These are phyloP conservation scores for Sylvia atricapilla DNA, from an alignment of 2,113 vertebrate genomes.

Conservation along the genomic window DNA sequence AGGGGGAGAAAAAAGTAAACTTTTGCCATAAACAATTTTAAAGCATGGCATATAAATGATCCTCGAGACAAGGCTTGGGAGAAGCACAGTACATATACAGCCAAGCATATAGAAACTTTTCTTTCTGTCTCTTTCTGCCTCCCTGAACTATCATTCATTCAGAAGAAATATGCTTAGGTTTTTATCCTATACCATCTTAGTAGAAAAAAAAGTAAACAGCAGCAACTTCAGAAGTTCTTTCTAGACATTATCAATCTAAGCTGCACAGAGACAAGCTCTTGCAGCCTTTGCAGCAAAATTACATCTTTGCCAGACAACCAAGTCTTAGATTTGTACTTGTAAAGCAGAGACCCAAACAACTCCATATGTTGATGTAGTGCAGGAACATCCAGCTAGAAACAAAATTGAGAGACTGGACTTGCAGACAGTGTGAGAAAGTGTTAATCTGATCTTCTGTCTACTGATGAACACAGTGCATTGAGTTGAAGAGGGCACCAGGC, in stretches of 20 bases:
- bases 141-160: neutral
- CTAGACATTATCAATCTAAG: conserved; percentile 18
- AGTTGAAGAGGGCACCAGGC: conserved; percentile 51
- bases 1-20: neutral
- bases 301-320: conserved; percentile 26
- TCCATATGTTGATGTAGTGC: neutral
- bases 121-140: neutral
- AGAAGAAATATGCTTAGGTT: conserved; percentile 23
- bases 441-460: conserved; percentile 30
- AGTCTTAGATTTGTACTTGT: conserved; percentile 3
- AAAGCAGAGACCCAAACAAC: conserved; percentile 30
- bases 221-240: conserved; percentile 23
- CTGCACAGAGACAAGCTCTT: conserved; percentile 24
- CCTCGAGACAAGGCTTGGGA: neutral
- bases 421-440: conserved; percentile 9
- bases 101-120: neutral
- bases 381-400: conserved; percentile 23
- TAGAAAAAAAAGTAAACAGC: conserved; percentile 42
- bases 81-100: neutral
- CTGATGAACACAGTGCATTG: neutral
- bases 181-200: conserved; percentile 26
- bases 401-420: neutral
- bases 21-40: neutral
- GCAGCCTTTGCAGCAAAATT: conserved; percentile 25
- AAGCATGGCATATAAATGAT: neutral